These are phyloP conservation scores for Actinia tenebrosa DNA, from an alignment of 64 coral and sea anemone species.

Conservation along the genomic window DNA sequence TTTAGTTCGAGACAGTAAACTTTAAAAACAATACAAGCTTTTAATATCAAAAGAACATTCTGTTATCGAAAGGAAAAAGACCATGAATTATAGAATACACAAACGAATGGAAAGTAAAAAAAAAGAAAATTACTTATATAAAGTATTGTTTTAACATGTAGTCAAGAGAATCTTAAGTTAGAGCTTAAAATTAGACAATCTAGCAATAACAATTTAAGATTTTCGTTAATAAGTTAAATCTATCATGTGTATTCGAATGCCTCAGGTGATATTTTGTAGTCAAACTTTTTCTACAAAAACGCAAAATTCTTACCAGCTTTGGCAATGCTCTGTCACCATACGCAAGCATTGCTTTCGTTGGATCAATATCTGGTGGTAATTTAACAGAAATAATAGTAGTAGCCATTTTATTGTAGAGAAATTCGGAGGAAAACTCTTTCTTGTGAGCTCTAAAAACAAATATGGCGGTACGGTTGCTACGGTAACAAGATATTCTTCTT, in stretches of 20 bases:
- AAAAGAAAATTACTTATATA: too few species aligned
- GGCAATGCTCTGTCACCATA: conserved; percentile 90
- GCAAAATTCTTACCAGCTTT: conserved; percentile 66
- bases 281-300: not conserved
- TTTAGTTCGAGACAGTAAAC: not conserved
- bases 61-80: too few species aligned
- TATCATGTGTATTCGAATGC: too few species aligned
- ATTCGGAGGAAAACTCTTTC: not conserved
- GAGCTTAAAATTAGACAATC: not conserved
- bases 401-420: conserved; percentile 57
- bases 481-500: conserved; percentile 19
- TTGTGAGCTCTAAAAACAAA: conserved; percentile 41
- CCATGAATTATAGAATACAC: not conserved
- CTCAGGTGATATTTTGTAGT: not conserved
- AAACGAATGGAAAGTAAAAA: too few species aligned
- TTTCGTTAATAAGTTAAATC: not conserved
- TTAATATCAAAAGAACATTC: too few species aligned
- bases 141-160: not conserved
- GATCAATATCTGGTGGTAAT: conserved; percentile 92
- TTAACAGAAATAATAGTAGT: conserved; percentile 82
- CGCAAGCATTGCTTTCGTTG: conserved; percentile 83
- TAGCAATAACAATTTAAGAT: not conserved
- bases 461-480: conserved; percentile 84
- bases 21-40: too few species aligned
- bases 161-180: not conserved